These are phyloP conservation scores for Caenorhabditis briggsae DNA, from an alignment of 1,140 invertebrate genomes.

Conservation along the genomic window DNA sequence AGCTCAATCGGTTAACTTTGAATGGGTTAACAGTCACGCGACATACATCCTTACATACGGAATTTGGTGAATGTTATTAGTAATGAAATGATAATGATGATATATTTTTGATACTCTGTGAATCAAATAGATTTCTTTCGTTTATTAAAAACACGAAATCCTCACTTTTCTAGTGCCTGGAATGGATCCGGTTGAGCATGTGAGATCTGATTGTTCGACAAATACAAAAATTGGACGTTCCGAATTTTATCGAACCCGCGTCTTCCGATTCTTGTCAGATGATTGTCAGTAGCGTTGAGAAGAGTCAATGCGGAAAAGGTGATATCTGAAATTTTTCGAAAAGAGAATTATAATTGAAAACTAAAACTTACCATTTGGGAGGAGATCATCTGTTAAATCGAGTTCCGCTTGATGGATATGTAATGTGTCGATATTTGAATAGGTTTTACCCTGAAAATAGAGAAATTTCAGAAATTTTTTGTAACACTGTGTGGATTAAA, in stretches of 20 bases:
- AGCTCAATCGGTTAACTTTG: no score
- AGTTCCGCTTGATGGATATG: constrained; percentile 24
- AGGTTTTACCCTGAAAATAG: neutral
- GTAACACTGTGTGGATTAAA: no score
- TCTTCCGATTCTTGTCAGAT: constrained; percentile 37
- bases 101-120: no score
- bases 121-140: no score
- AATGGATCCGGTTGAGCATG: constrained; percentile 57
- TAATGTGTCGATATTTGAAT: neutral
- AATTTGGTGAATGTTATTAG: no score
- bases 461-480: no score
- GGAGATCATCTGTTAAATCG: constrained; percentile 14
- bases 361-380: constrained; percentile 4
- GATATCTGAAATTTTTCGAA: neutral
- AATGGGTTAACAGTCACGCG: no score
- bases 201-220: constrained; percentile 61
- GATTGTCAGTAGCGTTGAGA: constrained; percentile 15
- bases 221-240: constrained; percentile 62
- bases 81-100: no score
- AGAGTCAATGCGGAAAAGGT: neutral
- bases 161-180: constrained; percentile 46
- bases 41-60: no score
- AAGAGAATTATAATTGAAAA: neutral
- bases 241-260: constrained; percentile 27
- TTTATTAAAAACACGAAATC: no score